These are phyloP conservation scores for Lottia scabra DNA, from an alignment of 2,888 invertebrate genomes.

Conservation along the genomic window DNA sequence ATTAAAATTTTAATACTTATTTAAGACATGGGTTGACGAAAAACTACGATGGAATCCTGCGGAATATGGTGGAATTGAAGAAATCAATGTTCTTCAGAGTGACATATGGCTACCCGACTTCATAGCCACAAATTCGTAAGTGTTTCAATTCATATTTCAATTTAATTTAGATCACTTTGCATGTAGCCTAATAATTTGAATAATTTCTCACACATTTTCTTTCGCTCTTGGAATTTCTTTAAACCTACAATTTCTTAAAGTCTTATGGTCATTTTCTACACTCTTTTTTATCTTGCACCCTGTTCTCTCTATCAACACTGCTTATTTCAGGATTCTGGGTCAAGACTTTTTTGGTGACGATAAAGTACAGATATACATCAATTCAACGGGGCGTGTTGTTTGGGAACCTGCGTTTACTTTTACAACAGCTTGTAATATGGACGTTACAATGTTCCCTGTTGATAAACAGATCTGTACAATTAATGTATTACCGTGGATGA, in stretches of 20 bases:
- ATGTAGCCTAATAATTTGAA: too few relatives aligned
- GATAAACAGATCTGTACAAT: not conserved
- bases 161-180: too few relatives aligned
- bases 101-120: constrained; percentile 30
- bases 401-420: not conserved
- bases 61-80: constrained; percentile 7
- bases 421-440: not conserved
- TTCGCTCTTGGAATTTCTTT: too few relatives aligned
- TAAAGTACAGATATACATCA: not conserved
- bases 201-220: too few relatives aligned
- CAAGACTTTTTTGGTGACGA: not conserved
- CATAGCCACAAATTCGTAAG: constrained; percentile 12
- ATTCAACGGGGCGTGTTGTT: not conserved
- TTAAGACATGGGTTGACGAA: constrained; percentile 8
- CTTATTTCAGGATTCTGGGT: too few relatives aligned
- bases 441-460: not conserved
- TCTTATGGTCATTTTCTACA: too few relatives aligned
- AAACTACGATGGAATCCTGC: constrained; percentile 18
- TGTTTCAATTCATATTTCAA: not conserved
- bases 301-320: too few relatives aligned
- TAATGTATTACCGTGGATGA: not conserved
- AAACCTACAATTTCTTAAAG: too few relatives aligned
- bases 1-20: not conserved
- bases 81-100: constrained; percentile 17
- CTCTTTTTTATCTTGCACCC: too few relatives aligned